Evolutionary conservation across 2,797 vertebrate genomes (phyloP), one percentile per base, ranked within the genome.

Genomic region (Glyptemys insculpta): DNA sequence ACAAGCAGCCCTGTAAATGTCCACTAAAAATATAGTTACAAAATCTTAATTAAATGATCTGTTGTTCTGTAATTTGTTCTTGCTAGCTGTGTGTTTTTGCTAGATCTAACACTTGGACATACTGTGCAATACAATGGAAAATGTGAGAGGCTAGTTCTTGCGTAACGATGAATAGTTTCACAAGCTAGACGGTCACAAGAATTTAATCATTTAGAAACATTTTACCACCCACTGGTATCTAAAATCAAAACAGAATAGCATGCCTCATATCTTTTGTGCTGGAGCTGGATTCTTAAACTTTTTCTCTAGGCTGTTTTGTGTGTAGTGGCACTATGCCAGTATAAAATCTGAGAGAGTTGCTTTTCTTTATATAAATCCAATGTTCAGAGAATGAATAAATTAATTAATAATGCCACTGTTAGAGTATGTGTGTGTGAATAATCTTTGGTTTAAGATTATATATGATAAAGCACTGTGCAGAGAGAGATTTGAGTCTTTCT

Each of bases 11-110:
- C 5, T 74, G 85, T 89, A 91, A 93, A 92, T 88, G 79, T 92
- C 85, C 92, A 96, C 85, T 92, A 91, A 91, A 94, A 95, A 96
- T 81, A 23, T 34, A 41, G 14, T 90, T 95, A 96, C 94, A 96
- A 94, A 93, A 96, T 95, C 80, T 91, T 94, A 93, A 96, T 96
- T 89, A 95, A 94, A n/a, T 93, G 89, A 94, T 96, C 89, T 94
- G 91, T 93, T 94, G 87, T 92, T 97, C 92, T 95, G 21, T 54
- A 54, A 54, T 62, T 62, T 62, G 90, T 96, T 93, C 93, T 92
- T 92, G 27, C 85, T 93, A 94, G 93, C 93, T 88, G 92, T 96
- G 91, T 96, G 47, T 54, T 92, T 94, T 94, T 90, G 56, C 80
- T 96, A 34, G 89, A 94, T 94, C 79, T 93, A 91, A 92, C 95